These are phyloP conservation scores for Lontra canadensis DNA, from an alignment of 2,113 vertebrate species.

Conservation along the genomic window DNA sequence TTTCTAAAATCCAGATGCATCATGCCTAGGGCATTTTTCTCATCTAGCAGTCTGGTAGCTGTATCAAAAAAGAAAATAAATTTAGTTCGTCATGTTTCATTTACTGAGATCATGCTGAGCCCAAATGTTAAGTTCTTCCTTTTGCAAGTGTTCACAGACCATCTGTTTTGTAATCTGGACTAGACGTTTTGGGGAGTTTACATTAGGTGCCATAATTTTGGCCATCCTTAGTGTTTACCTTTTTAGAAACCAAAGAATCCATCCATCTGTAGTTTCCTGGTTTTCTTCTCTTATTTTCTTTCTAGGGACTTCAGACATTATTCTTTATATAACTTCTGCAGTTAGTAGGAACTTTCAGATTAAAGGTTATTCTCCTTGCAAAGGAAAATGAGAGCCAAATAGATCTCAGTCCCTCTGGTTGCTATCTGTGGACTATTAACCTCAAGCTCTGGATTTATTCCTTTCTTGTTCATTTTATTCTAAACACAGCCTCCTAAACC, in stretches of 20 bases:
- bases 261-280: not conserved
- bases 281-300: slow-evolving; percentile 26
- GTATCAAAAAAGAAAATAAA: slow-evolving; percentile 47
- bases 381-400: not conserved
- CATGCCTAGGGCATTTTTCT: not conserved
- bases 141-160: slow-evolving; percentile 36
- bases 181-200: slow-evolving; percentile 27
- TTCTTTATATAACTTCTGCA: not conserved
- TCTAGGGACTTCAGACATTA: not conserved
- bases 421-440: not conserved
- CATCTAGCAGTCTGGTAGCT: slow-evolving; percentile 22
- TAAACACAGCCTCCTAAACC: not conserved
- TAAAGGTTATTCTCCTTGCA: not conserved
- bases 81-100: slow-evolving; percentile 63
- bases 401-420: not conserved
- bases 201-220: slow-evolving; percentile 23
- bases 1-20: slow-evolving; percentile 54
- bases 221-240: slow-evolving; percentile 22
- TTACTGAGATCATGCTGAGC: slow-evolving; percentile 49
- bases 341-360: not conserved
- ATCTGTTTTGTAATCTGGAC: slow-evolving; percentile 55
- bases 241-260: slow-evolving; percentile 37
- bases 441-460: not conserved
- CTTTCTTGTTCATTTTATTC: not conserved
- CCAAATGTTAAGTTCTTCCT: slow-evolving; percentile 24